These are phyloP conservation scores for Mantis religiosa DNA, from an alignment of 2,888 invertebrate genomes.

Conservation along the genomic window DNA sequence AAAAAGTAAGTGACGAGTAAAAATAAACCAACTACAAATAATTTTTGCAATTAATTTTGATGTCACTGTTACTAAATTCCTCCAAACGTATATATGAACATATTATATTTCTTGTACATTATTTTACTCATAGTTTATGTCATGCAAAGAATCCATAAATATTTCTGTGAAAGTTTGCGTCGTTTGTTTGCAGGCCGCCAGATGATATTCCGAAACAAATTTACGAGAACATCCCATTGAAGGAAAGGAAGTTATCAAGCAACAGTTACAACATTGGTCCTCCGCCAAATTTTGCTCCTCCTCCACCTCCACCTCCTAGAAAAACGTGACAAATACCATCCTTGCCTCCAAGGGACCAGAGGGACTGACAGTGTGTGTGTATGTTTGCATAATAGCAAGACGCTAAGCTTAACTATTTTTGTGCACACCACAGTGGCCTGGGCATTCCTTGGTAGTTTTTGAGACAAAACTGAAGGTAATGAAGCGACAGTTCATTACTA, in stretches of 20 bases:
- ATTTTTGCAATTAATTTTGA: no score
- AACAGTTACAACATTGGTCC: conserved; percentile 33
- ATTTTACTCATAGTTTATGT: no score
- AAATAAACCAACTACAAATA: no score
- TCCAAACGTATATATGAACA: no score
- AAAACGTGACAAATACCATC: conserved; percentile 29
- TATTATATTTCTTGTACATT: no score
- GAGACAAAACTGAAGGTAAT: not conserved
- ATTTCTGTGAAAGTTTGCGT: conserved; percentile 13
- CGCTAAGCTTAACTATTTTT: not conserved
- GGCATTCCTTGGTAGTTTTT: not conserved
- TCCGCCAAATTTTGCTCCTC: conserved; percentile 34
- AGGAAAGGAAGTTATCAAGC: conserved; percentile 38
- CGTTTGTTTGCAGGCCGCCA: conserved; percentile 46
- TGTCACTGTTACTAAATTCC: no score
- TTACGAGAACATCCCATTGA: conserved; percentile 52
- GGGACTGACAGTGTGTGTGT: not conserved
- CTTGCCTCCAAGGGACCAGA: not conserved
- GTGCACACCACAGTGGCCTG: not conserved
- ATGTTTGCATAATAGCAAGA: not conserved
- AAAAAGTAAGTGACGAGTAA: no score
- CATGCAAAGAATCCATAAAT: not conserved
- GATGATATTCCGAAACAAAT: conserved; percentile 49
- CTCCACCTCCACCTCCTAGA: conserved; percentile 34
- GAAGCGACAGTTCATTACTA: not conserved